Base-by-base conservation (phyloP, 2,113 vertebrate genomes). In the Tauraco erythrolophus region DNA sequence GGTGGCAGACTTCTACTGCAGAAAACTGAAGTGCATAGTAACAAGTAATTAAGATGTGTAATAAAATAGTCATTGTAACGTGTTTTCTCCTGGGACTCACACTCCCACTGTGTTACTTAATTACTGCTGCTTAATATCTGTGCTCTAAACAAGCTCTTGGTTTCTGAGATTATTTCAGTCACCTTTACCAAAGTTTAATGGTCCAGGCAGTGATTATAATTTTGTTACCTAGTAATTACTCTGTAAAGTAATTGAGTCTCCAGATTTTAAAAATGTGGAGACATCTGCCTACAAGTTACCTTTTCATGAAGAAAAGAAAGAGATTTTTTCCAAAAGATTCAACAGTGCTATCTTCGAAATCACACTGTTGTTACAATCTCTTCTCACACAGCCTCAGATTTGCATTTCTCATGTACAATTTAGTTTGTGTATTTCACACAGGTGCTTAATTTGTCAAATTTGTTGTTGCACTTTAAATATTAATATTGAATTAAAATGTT, bases 171-270 rank as follows among this genome's bases (percentile, higher is more conserved):
- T 46, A 56, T 66, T 94, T 97, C 78, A 89, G 50, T 71, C 88
- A 93, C 96, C 93, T 97, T 97, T 95, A 94, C 58, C 74, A 92
- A 83, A 84, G 70, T 85, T 96, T 95, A 92, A 95, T 81, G 66
- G 70, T 69, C 66, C 70, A 93, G 43, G 14, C 39, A 89, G 25
- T 89, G 57, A 89, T 82, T 94, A 84, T 61, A 80, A 92, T 91
- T 94, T 75, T 91, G 71, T 89, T 88, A 80, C 89, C 43, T 89
- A 65, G 50, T 74, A 96, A 95, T 91, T 84, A 83, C 39, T 87
- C 24, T 27, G 12, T 78, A 78, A 94, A 76, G 30, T 91, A 96
- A 92, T 82, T 41, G 41, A 77, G 31, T 68, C 50, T 96, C 33
- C 28, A 84, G 72, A 78, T 54, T 88, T 92, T 19, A 61, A 77